Percentiles rank a stretch among this genome's conserved stretches.
Evolutionary conservation across 2,113 vertebrate genomes (phyloP).

Genomic region (Saccopteryx bilineata): DNA sequence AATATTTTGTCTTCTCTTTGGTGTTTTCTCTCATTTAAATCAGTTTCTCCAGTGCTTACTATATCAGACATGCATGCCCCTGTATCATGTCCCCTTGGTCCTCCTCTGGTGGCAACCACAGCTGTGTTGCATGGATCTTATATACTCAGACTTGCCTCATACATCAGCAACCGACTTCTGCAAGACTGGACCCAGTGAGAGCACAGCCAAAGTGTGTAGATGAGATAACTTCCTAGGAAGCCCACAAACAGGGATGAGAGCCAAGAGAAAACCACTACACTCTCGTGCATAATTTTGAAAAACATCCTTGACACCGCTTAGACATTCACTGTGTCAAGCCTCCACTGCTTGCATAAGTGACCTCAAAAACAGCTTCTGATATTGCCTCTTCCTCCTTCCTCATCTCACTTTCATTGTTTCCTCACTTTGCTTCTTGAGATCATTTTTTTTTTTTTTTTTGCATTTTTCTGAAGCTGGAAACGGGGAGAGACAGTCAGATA

Average conservation of each 20-base stretch:
- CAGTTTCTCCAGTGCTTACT: not conserved
- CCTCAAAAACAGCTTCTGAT: not conserved
- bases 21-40: not conserved
- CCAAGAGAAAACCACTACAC: not conserved
- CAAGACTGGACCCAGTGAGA: not conserved
- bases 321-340: not conserved
- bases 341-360: not conserved
- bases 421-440: not conserved
- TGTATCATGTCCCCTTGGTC: rapidly evolving
- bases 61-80: rapidly evolving
- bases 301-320: not conserved
- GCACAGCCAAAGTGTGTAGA: not conserved
- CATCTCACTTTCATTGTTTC: not conserved
- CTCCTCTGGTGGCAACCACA: not conserved
- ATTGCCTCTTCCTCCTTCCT: not conserved
- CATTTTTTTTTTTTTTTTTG: not conserved
- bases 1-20: not conserved
- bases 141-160: not conserved
- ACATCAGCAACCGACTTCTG: not conserved
- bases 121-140: not conserved
- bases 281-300: not conserved
- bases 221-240: not conserved
- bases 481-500: too few relatives aligned
- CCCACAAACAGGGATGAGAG: not conserved
- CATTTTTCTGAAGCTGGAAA: too few relatives aligned